Evolutionary conservation across 1,140 invertebrate genomes (phyloP), one percentile per base, ranked within the genome.

Genomic region (Caligus rogercresseyi): DNA sequence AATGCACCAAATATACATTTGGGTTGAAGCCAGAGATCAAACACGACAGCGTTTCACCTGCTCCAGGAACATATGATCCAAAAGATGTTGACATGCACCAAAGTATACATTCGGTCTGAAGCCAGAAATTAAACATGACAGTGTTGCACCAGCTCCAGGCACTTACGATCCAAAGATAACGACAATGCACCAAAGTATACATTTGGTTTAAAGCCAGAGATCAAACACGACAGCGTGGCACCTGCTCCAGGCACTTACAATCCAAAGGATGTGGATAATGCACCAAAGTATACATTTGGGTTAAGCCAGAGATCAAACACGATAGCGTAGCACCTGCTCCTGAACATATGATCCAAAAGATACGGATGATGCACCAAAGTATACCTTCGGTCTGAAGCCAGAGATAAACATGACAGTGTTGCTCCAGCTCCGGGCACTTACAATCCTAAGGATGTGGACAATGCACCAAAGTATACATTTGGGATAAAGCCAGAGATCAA

Each of bases 231-330:
- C 15, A 20, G 16, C 61, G 2, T 58, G 15, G 20, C 61, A 14
- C 19, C 61, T 16, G 61, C 61, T 54, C 61, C 61, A 56, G 61
- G 61, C 7, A 54, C 61, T 19, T 62, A 62, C 55, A 52, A 62
- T 14, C 15, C 61, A 3, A 52, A 62, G 16, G 55, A 62, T 14
- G 18, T 18, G 20, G 31, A 56, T 19, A 23, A 57, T 51, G 18
- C n/a, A 7, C 19, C 16, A 2, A 55, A 62, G 31, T 51, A 61
- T 18, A 53, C 58, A n/a, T 61, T 61, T 11, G 43, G 61, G 1
- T 20, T 54, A 1, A 57, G 25, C 58, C 58, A 51, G 58, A 61
- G 16, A 31, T 21, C n/a, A 61, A 61, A 23, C 18, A 51, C 23
- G 52, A 61, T 16, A 51, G 15, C 2, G 52, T 61, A 11, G 16